Percentiles rank a stretch among this genome's conserved stretches.
Conservation (phyloP, 2,797 vertebrate genomes). For the Etheostoma perlongum region DNA sequence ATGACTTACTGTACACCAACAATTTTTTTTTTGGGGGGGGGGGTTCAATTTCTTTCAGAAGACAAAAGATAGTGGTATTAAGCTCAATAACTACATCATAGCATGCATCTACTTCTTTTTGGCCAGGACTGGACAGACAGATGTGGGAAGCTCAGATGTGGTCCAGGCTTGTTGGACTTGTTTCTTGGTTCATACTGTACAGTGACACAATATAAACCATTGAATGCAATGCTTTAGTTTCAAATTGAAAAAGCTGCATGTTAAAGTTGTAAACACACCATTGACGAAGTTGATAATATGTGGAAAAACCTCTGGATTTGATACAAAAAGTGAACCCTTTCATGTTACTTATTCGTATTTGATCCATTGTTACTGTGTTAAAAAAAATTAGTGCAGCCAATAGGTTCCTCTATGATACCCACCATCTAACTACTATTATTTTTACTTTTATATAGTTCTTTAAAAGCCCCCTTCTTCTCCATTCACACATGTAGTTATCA, state of each 20-base stretch:
- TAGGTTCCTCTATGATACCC: background rate
- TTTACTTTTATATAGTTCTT: background rate
- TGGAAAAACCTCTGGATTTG: background rate
- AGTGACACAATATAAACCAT: background rate
- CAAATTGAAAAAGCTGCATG: slow-evolving; percentile 5
- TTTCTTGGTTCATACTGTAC: background rate
- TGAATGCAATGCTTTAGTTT: slow-evolving; percentile 4
- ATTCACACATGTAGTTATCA: background rate
- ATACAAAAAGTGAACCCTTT: background rate
- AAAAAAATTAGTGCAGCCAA: slow-evolving; percentile 7
- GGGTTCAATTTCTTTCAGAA: background rate
- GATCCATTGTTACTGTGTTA: background rate
- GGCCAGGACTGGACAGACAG: slow-evolving; percentile 16
- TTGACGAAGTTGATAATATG: background rate
- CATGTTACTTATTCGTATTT: background rate
- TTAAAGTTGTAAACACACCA: slow-evolving; percentile 1
- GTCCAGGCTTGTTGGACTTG: slow-evolving; percentile 24
- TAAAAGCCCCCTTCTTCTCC: background rate
- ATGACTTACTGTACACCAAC: background rate
- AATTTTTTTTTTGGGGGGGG: background rate
- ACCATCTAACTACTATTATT: background rate
- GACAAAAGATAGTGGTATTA: background rate
- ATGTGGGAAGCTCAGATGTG: slow-evolving; percentile 20
- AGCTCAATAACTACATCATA: slow-evolving; percentile 5
- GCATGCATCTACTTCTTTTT: background rate